Evolutionary conservation across 2,113 vertebrate species (phyloP), one percentile per base, ranked within the genome.

Genomic region (Aspiorhynchus laticeps): DNA sequence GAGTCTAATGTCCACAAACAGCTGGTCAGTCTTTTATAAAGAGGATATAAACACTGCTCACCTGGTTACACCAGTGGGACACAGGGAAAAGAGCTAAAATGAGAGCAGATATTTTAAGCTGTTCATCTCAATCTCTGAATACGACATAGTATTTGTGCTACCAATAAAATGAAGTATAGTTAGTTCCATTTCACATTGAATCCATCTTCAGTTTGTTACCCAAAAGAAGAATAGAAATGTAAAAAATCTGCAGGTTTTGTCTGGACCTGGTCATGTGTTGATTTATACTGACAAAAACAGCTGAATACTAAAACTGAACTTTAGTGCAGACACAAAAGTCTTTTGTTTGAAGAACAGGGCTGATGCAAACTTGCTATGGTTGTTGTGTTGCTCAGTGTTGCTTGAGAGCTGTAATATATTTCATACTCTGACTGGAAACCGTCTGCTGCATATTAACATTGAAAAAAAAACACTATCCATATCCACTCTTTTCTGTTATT

Each of bases 11-110:
- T 48, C 75, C 10, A 38, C 26, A n/a, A 80, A 73, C 86, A 87
- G 76, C 61, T 89, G 76, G 76, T 59, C 85, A 61, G 43, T 78
- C 51, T 69, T 89, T 56, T 26, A 46, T 69, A 71, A 71, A 82
- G 63, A 76, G 53, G 61, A 31, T 69, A 48, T 53, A 84, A 36
- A 71, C 14, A 28, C 56, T 78, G 81, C 31, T 69, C 26, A 9
- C 61, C 38, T 71, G 69, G 65, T 83, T 83, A 69, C 63, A 86
- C 41, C 79, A 80, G 75, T 26, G 15, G 21, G 21, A 17, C 36
- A 41, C 2, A 24, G 2, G 26, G 17, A 24, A 46, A 15, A 51
- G 26, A 77, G 26, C 7, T 19, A 15, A 24, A 28, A 61, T n/a
- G 21, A 61, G 24, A 61, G 53, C 21, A 59, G 19, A 59, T 24